Conservation (phyloP, 2,113 vertebrate genomes). For the Petromus typicus region DNA sequence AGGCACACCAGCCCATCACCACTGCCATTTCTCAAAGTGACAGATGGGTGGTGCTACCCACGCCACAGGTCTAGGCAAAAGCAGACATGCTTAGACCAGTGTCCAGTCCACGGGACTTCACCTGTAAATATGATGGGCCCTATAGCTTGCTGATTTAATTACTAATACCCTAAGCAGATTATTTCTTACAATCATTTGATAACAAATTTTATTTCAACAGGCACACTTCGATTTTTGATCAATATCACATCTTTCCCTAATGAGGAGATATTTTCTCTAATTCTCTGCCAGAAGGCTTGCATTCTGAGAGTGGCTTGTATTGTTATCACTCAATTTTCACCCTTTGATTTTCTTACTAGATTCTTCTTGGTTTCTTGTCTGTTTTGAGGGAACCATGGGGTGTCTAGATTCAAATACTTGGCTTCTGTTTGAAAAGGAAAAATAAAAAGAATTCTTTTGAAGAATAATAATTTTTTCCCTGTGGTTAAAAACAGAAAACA, state of each 20-base stretch:
- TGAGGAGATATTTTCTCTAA: slow-evolving; percentile 35
- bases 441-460: background rate
- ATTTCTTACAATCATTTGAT: background rate
- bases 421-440: slow-evolving; percentile 57
- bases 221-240: slow-evolving; percentile 12
- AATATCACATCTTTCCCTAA: background rate
- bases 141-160: slow-evolving; percentile 52
- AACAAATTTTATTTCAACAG: slow-evolving; percentile 24
- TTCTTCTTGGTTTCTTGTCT: background rate
- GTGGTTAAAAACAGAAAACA: slow-evolving; percentile 12
- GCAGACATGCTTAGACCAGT: background rate
- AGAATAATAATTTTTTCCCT: background rate
- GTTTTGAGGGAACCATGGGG: background rate
- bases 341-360: slow-evolving; percentile 1
- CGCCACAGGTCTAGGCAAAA: background rate
- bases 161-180: background rate
- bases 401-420: slow-evolving; percentile 46
- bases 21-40: background rate
- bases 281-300: slow-evolving; percentile 3
- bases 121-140: background rate
- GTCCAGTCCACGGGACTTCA: background rate
- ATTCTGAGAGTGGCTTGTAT: background rate
- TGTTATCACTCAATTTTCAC: background rate
- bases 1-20: background rate
- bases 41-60: background rate